A percentile compares a stretch with the other conserved stretches of the same genome.
Evolutionary conservation across 2,113 vertebrate species (phyloP).

Genomic region (Gobio gobio): DNA sequence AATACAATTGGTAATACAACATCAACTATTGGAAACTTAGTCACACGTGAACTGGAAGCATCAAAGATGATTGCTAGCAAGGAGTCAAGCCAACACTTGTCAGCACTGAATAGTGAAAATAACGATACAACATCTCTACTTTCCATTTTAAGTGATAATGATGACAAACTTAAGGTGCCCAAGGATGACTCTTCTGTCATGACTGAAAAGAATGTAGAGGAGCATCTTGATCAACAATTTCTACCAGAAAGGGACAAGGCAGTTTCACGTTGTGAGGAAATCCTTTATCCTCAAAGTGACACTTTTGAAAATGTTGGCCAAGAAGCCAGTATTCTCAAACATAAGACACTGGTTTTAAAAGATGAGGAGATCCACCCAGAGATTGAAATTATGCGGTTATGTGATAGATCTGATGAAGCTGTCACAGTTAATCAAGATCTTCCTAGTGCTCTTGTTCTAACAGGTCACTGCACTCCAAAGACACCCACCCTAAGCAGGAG

Average conservation of each 20-base stretch:
- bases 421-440: constrained; percentile 9
- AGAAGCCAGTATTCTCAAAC: constrained; percentile 47
- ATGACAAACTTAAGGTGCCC: not conserved
- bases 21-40: not conserved
- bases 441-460: constrained; percentile 30
- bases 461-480: constrained; percentile 39
- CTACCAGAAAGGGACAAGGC: constrained; percentile 18
- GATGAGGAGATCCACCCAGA: constrained; percentile 20
- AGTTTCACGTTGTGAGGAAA: not conserved
- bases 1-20: not conserved
- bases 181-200: not conserved
- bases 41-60: not conserved
- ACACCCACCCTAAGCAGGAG: constrained; percentile 25
- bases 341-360: constrained; percentile 60
- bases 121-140: too few species aligned
- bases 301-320: not conserved
- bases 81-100: not conserved
- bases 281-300: not conserved
- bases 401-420: not conserved
- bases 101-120: not conserved
- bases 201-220: not conserved
- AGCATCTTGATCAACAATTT: not conserved
- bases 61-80: not conserved
- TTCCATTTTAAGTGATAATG: not conserved
- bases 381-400: constrained; percentile 30